These are phyloP conservation scores for Coturnix japonica DNA, from an alignment of 2,113 vertebrate species.

Conservation along the genomic window DNA sequence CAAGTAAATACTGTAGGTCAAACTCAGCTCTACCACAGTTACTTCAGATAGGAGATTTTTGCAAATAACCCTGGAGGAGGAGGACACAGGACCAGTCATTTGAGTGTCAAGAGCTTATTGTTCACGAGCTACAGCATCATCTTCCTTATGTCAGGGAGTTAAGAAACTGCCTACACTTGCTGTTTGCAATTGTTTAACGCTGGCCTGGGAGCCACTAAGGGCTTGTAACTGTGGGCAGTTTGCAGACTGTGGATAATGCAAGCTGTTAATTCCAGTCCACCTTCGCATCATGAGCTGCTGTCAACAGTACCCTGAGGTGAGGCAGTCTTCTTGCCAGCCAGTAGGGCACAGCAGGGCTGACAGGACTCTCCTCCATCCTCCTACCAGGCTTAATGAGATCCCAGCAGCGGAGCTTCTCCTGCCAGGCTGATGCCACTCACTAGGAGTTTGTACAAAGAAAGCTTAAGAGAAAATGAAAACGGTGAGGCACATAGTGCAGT, in stretches of 20 bases:
- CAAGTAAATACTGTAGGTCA: neutral
- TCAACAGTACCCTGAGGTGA: neutral
- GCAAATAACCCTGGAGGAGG: neutral
- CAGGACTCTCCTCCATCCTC: neutral
- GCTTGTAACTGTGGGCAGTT: neutral
- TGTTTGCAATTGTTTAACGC: neutral
- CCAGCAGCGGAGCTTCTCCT: neutral
- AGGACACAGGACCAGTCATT: neutral
- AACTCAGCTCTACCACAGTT: neutral
- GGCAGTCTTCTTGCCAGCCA: neutral
- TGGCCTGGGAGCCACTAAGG: neutral
- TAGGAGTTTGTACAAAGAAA: neutral
- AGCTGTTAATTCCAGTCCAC: neutral
- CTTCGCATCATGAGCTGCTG: neutral
- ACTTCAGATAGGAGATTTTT: neutral
- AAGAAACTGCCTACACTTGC: neutral
- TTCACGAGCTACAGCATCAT: neutral
- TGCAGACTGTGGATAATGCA: neutral
- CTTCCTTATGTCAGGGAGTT: neutral
- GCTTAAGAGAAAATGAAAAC: neutral
- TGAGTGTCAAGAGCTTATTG: neutral
- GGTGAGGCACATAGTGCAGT: neutral
- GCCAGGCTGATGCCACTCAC: neutral
- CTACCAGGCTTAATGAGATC: neutral
- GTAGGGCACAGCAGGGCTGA: accelerated